Evolutionary conservation across 1,140 invertebrate genomes (phyloP).

Genomic region (Hyphantria cunea): DNA sequence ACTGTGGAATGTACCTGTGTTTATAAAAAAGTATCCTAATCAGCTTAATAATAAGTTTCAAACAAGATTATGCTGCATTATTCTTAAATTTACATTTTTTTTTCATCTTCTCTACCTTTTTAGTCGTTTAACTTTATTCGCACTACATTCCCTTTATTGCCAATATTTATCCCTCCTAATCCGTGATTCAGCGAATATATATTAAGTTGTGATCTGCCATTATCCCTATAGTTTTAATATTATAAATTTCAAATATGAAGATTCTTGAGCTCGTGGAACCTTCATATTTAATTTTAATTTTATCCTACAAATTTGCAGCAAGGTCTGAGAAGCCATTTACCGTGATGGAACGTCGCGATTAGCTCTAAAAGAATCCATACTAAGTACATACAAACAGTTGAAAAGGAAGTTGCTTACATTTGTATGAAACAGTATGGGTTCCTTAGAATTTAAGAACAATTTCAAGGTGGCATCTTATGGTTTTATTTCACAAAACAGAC

Average conservation of each 20-base stretch:
- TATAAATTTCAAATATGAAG: conserved; percentile 67
- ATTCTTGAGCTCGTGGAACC: conserved; percentile 75
- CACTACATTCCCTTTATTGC: conserved; percentile 64
- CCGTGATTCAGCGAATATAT: conserved; percentile 73
- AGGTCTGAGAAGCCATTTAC: conserved; percentile 47
- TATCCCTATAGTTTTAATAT: conserved; percentile 71
- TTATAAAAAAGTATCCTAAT: conserved; percentile 76
- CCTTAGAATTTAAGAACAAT: conserved; percentile 35
- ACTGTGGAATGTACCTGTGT: conserved; percentile 76
- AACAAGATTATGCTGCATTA: conserved; percentile 72
- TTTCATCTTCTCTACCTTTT: conserved; percentile 54
- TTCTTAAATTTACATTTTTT: conserved; percentile 63
- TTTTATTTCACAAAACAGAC: conserved; percentile 20
- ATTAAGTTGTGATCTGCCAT: conserved; percentile 79
- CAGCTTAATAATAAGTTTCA: conserved; percentile 67
- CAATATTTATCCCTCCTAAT: conserved; percentile 57
- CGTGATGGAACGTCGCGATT: conserved; percentile 36
- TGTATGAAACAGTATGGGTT: conserved; percentile 72
- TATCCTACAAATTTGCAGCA: conserved; percentile 53
- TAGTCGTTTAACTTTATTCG: conserved; percentile 54
- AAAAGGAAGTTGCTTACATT: conserved; percentile 78
- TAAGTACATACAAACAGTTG: conserved; percentile 70
- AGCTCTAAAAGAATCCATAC: conserved; percentile 63
- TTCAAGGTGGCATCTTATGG: conserved; percentile 22
- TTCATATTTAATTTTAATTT: conserved; percentile 62